Evolutionary conservation across 2,888 invertebrate genomes (phyloP).

Genomic region (Eutolmus rufibarbis): DNA sequence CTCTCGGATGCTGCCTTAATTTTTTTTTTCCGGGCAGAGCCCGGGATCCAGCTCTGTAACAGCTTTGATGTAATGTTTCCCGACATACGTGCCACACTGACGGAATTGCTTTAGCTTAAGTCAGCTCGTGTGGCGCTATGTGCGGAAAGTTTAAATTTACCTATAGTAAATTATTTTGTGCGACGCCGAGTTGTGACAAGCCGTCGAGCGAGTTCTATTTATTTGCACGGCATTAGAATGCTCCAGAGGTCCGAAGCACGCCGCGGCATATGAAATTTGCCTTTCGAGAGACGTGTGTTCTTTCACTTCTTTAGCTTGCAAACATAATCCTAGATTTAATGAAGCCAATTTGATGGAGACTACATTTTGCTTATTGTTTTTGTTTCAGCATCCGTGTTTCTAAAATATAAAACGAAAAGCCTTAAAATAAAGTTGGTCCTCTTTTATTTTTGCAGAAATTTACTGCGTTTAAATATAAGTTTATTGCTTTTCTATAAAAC

Average conservation of each 20-base stretch:
- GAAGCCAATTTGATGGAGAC: background rate
- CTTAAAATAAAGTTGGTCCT: background rate
- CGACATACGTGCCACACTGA: background rate
- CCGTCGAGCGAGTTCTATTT: background rate
- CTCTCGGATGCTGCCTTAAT: background rate
- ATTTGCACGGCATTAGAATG: background rate
- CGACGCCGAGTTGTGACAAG: background rate
- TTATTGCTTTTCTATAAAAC: too few relatives aligned
- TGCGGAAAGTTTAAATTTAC: constrained; percentile 1
- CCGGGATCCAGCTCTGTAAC: background rate
- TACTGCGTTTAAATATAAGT: too few relatives aligned
- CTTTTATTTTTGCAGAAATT: too few relatives aligned
- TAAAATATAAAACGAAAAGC: too few relatives aligned
- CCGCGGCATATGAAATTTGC: background rate
- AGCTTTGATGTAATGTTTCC: constrained; percentile 37
- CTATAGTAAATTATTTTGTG: background rate
- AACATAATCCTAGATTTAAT: background rate
- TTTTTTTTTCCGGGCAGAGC: background rate
- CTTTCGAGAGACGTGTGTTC: background rate
- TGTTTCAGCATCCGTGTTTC: background rate
- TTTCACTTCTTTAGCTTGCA: background rate
- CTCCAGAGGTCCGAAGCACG: background rate
- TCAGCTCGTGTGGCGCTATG: background rate
- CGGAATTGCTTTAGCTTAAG: background rate
- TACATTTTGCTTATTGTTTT: background rate